Conservation (phyloP, 2,113 vertebrate genomes). For the Festucalex cinctus region DNA sequence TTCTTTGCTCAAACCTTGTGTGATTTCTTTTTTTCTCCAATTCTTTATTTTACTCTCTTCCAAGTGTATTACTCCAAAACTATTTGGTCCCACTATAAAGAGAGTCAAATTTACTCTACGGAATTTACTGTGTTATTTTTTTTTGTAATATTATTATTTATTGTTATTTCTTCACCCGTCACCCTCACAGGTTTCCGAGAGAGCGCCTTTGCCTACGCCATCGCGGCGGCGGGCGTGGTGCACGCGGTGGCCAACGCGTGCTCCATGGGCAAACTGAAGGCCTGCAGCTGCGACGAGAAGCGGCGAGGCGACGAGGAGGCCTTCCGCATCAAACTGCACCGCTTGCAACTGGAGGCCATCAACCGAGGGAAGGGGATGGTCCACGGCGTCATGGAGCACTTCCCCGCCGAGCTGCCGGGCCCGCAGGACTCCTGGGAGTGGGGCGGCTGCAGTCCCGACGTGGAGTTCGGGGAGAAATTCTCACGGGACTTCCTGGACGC, state of each 20-base stretch:
- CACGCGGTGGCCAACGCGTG: slow-evolving; percentile 95
- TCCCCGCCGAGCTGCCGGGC: slow-evolving; percentile 79
- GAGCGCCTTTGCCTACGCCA: slow-evolving; percentile 94
- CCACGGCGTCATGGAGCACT: slow-evolving; percentile 91
- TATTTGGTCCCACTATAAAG: too few relatives aligned
- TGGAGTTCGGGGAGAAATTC: slow-evolving; percentile 97
- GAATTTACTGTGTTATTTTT: too few relatives aligned
- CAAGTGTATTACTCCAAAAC: too few relatives aligned
- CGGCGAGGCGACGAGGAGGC: slow-evolving; percentile 91
- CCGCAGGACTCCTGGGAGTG: slow-evolving; percentile 98
- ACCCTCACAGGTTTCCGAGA: slow-evolving; percentile 85
- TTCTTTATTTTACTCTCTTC: too few relatives aligned
- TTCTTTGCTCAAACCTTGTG: too few relatives aligned
- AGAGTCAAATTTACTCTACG: too few relatives aligned
- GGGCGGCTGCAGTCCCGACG: slow-evolving; percentile 96
- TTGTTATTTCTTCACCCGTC: neutral
- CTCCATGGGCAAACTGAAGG: slow-evolving; percentile 91
- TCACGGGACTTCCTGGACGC: slow-evolving; percentile 96
- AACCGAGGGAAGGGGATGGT: slow-evolving; percentile 94
- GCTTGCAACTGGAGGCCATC: slow-evolving; percentile 92
- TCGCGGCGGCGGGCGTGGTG: slow-evolving; percentile 89
- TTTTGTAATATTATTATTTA: too few relatives aligned
- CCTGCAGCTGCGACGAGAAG: slow-evolving; percentile 90
- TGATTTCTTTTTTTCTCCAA: too few relatives aligned
- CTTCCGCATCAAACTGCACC: slow-evolving; percentile 89